These are phyloP conservation scores for Philhelius pedissequus DNA, from an alignment of 2,888 invertebrate species.

Conservation along the genomic window DNA sequence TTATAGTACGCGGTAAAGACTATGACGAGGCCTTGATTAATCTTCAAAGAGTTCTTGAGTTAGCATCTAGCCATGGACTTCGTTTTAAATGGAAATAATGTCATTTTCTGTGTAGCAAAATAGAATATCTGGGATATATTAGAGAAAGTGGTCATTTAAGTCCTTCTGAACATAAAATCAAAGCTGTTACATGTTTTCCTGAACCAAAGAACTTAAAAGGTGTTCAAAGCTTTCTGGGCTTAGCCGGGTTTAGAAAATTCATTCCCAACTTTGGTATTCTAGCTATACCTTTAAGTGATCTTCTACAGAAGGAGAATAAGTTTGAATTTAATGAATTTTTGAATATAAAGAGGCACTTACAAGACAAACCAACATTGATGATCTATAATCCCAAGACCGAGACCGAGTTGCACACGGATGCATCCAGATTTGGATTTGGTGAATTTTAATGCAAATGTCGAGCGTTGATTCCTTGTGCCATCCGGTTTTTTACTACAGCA, in stretches of 20 bases:
- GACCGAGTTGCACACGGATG: no score
- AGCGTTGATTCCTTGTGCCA: background rate
- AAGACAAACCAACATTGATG: no score
- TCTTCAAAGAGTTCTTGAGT: background rate
- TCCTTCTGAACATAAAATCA: background rate
- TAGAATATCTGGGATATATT: slow-evolving; percentile 15
- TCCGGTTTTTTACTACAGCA: slow-evolving; percentile 51
- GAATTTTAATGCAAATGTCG: slow-evolving; percentile 39
- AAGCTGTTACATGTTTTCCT: background rate
- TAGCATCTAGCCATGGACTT: background rate
- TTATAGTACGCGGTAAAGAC: background rate
- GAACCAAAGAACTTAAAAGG: background rate
- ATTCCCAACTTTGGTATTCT: background rate
- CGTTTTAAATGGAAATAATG: slow-evolving; percentile 3
- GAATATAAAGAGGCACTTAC: no score
- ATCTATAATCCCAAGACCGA: background rate
- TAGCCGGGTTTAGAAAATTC: slow-evolving; percentile 6
- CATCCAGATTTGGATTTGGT: no score
- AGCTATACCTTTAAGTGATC: background rate
- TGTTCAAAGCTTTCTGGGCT: slow-evolving; percentile 1
- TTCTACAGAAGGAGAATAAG: background rate
- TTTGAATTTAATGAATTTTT: no score
- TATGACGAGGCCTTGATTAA: background rate
- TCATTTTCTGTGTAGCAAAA: background rate
- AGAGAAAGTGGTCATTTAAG: background rate